Percentiles rank a stretch among this genome's conserved stretches.
Evolutionary conservation across 2,113 vertebrate genomes (phyloP).

Genomic region (Rhinolophus sinicus): DNA sequence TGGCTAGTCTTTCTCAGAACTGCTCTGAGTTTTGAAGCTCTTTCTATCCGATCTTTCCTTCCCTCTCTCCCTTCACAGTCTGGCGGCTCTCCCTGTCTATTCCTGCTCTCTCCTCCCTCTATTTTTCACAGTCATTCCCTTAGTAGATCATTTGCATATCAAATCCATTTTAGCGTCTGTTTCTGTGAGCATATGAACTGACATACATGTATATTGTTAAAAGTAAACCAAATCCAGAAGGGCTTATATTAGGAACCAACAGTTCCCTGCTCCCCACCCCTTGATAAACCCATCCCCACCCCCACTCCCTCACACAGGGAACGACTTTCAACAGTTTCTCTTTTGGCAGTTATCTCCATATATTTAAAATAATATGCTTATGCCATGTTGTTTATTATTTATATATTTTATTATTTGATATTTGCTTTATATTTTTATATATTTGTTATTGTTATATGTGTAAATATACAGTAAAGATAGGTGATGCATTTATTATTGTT

Average conservation of each 20-base stretch:
- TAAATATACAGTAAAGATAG: neutral
- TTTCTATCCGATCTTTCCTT: neutral
- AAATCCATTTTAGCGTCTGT: neutral
- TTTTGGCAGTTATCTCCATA: neutral
- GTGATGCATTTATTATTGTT: neutral
- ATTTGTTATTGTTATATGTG: neutral
- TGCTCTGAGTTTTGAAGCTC: neutral
- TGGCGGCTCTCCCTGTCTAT: neutral
- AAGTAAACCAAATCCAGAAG: neutral
- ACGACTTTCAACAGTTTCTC: neutral
- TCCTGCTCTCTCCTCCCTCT: neutral
- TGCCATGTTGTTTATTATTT: neutral
- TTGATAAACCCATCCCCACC: too few relatives aligned
- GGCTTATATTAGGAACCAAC: neutral
- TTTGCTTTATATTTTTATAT: neutral
- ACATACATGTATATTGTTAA: neutral
- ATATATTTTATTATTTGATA: neutral
- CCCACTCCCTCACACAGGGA: neutral
- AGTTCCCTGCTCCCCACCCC: neutral
- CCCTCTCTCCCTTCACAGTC: neutral
- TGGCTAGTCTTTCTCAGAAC: neutral
- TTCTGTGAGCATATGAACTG: neutral
- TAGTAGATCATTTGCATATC: neutral
- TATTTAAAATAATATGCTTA: neutral
- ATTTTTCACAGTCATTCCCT: neutral